A percentile compares a stretch with the other conserved stretches of the same genome.
phyloP scores from a whole-genome alignment of 2,888 invertebrate genomes.

The Rhamphomyia laevipes region DNA sequence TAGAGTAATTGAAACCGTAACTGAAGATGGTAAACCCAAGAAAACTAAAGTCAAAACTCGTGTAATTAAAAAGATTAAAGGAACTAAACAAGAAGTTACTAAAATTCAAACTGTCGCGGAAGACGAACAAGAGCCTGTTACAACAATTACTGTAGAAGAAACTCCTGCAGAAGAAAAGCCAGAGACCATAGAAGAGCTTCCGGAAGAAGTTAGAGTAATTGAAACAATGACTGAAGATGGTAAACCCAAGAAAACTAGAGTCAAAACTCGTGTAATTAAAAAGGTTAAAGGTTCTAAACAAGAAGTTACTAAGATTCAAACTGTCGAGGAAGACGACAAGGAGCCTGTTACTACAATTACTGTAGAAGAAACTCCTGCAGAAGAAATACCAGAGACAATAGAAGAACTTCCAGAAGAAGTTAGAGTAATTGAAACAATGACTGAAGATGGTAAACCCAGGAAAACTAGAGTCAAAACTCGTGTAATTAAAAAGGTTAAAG shows the following conservation, averaged over 20 bases:
- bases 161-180: conserved; percentile 11
- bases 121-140: conserved; percentile 29
- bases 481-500: conserved; percentile 18
- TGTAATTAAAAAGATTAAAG: conserved; percentile 29
- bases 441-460: conserved; percentile 23
- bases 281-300: conserved; percentile 28
- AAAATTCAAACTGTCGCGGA: conserved; percentile 33
- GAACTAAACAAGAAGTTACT: conserved; percentile 31
- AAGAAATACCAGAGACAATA: conserved; percentile 21
- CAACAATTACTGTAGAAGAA: conserved; percentile 22
- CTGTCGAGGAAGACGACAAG: conserved; percentile 22
- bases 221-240: conserved; percentile 18
- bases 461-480: conserved; percentile 28
- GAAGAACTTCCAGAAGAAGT: conserved; percentile 29
- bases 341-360: conserved; percentile 23
- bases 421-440: conserved; percentile 25
- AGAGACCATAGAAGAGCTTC: conserved; percentile 7
- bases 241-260: conserved; percentile 22
- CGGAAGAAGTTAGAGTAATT: conserved; percentile 12
- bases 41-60: conserved; percentile 24
- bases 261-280: conserved; percentile 26
- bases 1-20: conserved; percentile 13
- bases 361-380: conserved; percentile 20
- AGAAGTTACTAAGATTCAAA: conserved; percentile 30
- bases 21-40: conserved; percentile 22